These are phyloP conservation scores for Crocuta crocuta DNA, from an alignment of 2,113 vertebrate genomes.

Conservation along the genomic window DNA sequence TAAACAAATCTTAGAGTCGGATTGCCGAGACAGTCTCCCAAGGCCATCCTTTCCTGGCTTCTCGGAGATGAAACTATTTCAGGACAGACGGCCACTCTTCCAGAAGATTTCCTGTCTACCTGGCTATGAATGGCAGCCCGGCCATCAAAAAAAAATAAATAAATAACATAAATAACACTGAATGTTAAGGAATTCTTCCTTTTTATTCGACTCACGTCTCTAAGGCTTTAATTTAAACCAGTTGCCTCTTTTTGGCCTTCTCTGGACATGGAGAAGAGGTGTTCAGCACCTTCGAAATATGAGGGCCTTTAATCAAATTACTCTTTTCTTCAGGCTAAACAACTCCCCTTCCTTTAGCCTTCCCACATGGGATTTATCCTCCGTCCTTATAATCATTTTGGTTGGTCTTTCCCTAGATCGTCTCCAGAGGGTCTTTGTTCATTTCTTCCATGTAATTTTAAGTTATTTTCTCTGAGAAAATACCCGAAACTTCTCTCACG, in stretches of 20 bases:
- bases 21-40: not conserved
- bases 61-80: not conserved
- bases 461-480: constrained; percentile 74
- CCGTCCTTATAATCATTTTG: not conserved
- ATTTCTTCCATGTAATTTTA: constrained; percentile 56
- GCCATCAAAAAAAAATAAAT: not conserved
- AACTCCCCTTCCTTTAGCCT: constrained; percentile 27
- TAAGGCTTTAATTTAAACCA: constrained; percentile 48
- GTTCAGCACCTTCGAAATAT: constrained; percentile 38
- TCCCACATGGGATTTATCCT: not conserved
- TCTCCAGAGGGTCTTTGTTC: constrained; percentile 60
- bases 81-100: not conserved
- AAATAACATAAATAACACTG: not conserved
- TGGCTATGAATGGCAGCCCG: not conserved
- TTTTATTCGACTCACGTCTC: constrained; percentile 3
- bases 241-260: constrained; percentile 27
- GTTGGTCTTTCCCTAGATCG: constrained; percentile 5
- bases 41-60: not conserved
- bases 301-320: constrained; percentile 50
- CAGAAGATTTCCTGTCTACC: not conserved
- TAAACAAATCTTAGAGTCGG: not conserved
- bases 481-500: not conserved
- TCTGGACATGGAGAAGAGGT: not conserved
- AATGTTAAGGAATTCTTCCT: not conserved
- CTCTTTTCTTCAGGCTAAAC: constrained; percentile 28